phyloP scores from a whole-genome alignment of 2,888 invertebrate species.

The Oscheius sp. region DNA sequence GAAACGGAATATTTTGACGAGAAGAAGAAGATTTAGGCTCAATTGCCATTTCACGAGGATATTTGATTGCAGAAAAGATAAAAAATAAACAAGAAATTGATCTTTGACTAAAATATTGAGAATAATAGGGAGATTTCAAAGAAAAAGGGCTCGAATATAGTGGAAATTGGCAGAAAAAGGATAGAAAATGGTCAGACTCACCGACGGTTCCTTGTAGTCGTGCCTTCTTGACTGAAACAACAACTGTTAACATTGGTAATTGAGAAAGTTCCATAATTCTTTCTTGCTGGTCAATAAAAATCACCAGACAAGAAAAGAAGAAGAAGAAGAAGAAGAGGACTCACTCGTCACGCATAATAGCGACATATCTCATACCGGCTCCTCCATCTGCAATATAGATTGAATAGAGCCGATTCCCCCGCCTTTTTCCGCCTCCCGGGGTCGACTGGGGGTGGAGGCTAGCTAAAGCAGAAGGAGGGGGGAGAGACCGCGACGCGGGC shows the following conservation, averaged over 20 bases:
- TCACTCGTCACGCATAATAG: constrained; percentile 41
- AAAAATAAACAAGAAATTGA: too few relatives aligned
- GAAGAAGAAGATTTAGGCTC: too few relatives aligned
- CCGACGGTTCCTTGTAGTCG: constrained; percentile 66
- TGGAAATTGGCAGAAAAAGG: not conserved
- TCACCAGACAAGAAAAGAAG: not conserved
- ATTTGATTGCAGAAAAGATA: too few relatives aligned
- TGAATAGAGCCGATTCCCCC: too few relatives aligned
- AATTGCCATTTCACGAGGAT: too few relatives aligned
- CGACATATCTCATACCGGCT: constrained; percentile 36
- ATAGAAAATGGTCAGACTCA: constrained; percentile 42
- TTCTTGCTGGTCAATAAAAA: constrained; percentile 29
- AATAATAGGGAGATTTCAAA: too few relatives aligned
- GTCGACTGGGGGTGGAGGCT: not conserved
- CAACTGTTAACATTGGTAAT: constrained; percentile 57
- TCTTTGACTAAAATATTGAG: too few relatives aligned
- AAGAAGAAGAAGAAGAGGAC: constrained; percentile 20
- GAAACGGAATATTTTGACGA: too few relatives aligned
- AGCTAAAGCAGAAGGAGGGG: not conserved
- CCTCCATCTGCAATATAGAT: constrained; percentile 25
- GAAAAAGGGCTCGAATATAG: not conserved
- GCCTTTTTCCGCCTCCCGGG: not conserved
- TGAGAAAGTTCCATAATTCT: constrained; percentile 25
- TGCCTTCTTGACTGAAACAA: constrained; percentile 72
- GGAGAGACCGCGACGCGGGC: constrained; percentile 24